Evolutionary conservation across 2,113 vertebrate genomes (phyloP).

Genomic region (Antennarius striatus): DNA sequence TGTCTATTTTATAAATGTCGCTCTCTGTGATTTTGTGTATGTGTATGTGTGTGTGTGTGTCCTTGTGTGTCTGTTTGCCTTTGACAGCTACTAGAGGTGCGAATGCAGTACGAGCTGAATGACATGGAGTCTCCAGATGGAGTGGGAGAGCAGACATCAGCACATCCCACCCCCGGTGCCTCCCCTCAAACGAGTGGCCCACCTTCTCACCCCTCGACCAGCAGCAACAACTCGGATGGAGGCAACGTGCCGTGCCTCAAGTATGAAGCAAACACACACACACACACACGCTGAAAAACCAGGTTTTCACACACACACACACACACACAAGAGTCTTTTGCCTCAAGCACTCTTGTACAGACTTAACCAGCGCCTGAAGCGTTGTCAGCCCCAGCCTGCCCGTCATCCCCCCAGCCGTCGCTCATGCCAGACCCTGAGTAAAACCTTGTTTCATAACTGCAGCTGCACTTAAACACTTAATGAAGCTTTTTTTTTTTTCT

Average conservation of each 20-base stretch:
- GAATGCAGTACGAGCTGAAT: conserved; percentile 91
- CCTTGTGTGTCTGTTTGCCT: conserved; percentile 8
- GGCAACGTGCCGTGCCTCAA: conserved; percentile 97
- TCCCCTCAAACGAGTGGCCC: conserved; percentile 88
- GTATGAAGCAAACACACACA: conserved; percentile 71
- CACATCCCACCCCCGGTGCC: conserved; percentile 86
- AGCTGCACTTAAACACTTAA: conserved; percentile 44
- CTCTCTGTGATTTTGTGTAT: not conserved
- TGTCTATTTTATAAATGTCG: not conserved
- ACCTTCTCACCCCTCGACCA: conserved; percentile 93
- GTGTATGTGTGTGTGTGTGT: not conserved
- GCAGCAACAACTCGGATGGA: conserved; percentile 95
- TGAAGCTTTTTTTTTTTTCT: not conserved
- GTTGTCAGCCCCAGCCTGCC: conserved; percentile 45
- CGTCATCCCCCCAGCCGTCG: conserved; percentile 42
- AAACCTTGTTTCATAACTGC: conserved; percentile 35
- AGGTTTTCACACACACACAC: conserved; percentile 27
- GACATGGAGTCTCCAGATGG: conserved; percentile 92
- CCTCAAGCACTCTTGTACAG: conserved; percentile 60
- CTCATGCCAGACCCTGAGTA: conserved; percentile 45
- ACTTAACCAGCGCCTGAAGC: conserved; percentile 53
- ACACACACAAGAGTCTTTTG: conserved; percentile 49
- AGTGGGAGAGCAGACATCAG: conserved; percentile 85
- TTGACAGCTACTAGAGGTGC: conserved; percentile 90
- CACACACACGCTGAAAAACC: conserved; percentile 10